phyloP scores from a whole-genome alignment of 1,140 invertebrate species.

The Pseudomyrmex gracilis region DNA sequence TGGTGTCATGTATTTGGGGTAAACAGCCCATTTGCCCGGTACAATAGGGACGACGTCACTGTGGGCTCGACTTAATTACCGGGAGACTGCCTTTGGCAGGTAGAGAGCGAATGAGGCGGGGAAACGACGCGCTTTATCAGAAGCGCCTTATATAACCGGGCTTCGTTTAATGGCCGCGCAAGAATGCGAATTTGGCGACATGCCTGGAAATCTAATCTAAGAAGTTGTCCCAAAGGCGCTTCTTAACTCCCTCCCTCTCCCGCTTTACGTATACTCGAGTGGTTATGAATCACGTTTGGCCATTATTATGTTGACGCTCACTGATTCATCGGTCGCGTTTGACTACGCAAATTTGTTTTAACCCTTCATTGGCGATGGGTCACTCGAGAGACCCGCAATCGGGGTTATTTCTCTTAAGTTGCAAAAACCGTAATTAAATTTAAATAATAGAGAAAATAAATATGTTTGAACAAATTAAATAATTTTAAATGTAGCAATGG shows the following conservation, averaged over 20 bases:
- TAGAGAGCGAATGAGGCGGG: neutral
- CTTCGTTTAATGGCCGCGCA: slow-evolving; percentile 62
- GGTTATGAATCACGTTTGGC: slow-evolving; percentile 49
- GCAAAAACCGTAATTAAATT: no score
- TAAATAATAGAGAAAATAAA: no score
- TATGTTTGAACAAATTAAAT: no score
- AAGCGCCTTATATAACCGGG: slow-evolving; percentile 46
- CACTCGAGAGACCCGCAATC: neutral
- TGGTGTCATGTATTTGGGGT: slow-evolving; percentile 74
- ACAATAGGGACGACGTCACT: slow-evolving; percentile 74
- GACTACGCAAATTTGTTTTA: slow-evolving; percentile 1
- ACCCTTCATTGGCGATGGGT: neutral
- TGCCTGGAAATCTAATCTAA: slow-evolving; percentile 59
- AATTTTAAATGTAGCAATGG: no score
- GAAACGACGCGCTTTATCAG: slow-evolving; percentile 49
- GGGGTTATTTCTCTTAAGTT: no score
- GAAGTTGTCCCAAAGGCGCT: slow-evolving; percentile 18
- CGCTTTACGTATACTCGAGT: slow-evolving; percentile 44
- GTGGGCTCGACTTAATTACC: slow-evolving; percentile 78
- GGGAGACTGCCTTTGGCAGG: slow-evolving; percentile 67
- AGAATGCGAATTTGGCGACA: slow-evolving; percentile 67
- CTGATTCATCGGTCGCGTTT: slow-evolving; percentile 23
- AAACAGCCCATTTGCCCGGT: slow-evolving; percentile 79
- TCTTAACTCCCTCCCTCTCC: neutral
- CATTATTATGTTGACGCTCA: slow-evolving; percentile 29